phyloP scores from a whole-genome alignment of 1,140 invertebrate species.

The Phocides pigmalion region DNA sequence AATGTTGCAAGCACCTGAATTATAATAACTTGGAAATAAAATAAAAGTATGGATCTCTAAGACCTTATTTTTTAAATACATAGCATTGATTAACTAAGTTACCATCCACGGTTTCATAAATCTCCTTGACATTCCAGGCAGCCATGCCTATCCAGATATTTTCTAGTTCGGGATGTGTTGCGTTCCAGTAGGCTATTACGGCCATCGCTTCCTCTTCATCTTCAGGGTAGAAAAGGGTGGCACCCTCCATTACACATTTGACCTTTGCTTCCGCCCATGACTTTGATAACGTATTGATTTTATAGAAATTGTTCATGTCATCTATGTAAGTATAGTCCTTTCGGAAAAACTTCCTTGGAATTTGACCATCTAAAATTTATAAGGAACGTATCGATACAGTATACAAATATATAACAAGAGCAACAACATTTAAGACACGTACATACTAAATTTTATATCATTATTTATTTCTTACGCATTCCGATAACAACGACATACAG shows the following conservation, averaged over 20 bases:
- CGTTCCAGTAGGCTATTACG: slow-evolving; percentile 55
- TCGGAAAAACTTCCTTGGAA: slow-evolving; percentile 51
- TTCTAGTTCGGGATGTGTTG: slow-evolving; percentile 45
- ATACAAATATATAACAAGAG: no score
- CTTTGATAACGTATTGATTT: slow-evolving; percentile 59
- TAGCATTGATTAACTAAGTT: slow-evolving; percentile 8
- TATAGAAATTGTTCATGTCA: slow-evolving; percentile 55
- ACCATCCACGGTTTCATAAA: slow-evolving; percentile 67
- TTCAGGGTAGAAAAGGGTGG: slow-evolving; percentile 61
- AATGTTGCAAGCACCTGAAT: no score
- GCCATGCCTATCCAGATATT: slow-evolving; percentile 61
- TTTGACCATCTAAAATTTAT: slow-evolving; percentile 59
- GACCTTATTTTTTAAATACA: no score
- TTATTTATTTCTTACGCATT: no score
- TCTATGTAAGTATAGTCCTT: slow-evolving; percentile 58
- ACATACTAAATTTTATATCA: no score
- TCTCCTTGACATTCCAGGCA: slow-evolving; percentile 52
- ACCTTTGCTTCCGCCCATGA: slow-evolving; percentile 31
- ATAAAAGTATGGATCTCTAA: no score
- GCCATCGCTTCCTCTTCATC: slow-evolving; percentile 52
- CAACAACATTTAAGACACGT: no score
- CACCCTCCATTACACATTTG: slow-evolving; percentile 44
- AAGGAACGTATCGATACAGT: no score
- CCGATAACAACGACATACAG: no score
- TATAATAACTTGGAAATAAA: no score